Base-by-base conservation (phyloP, 2,888 invertebrate species). In the Adineta ricciae region DNA sequence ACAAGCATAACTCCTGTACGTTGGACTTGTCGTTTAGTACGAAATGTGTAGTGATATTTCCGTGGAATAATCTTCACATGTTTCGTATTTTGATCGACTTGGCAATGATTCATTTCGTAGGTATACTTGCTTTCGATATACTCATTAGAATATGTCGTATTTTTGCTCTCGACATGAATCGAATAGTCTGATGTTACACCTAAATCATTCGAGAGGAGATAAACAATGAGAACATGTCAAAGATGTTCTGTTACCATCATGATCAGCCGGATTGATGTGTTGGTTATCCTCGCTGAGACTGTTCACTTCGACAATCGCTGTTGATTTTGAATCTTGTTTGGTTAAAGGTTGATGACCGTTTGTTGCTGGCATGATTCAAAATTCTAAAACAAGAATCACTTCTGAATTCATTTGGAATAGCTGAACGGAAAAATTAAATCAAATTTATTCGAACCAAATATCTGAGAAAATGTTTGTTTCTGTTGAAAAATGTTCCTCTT, bases 1-100 rank as follows among this genome's bases (percentile, higher is more conserved):
- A 97, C 95, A 86, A 97, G 91, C 96, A 97, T 96, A 36, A 97
- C 92, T 1, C 97, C 97, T 83, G 96, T 90, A 88, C 93, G 94
- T 38, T 95, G 95, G 9, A 96, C 93, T 87, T 93, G 93, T 19
- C 93, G 92, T 52, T 92, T 92, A 0, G 96, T 97, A 64, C 94
- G 83, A 50, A 83, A 83, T 49, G 11, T 36, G 19, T 52, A 83
- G 49, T 83, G 38, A 52, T 50, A 50, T 50, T 83, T 83, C 19
- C 52, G 21, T 52, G 83, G 83, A 41, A 50, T 24, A 19, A 83
- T 83, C 11, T 83, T n/a, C 0, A 78, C 78, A 14, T n/a, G 38
- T 78, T 78, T 41, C n/a, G 38, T 24, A 36, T 8, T 14, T 36
- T 78, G 38, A 78, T 78, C 78, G 24, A 78, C 78, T 11, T 78